Evolutionary conservation across 2,113 vertebrate species (phyloP), one percentile per base, ranked within the genome.

Genomic region (Prietella phreatophila): DNA sequence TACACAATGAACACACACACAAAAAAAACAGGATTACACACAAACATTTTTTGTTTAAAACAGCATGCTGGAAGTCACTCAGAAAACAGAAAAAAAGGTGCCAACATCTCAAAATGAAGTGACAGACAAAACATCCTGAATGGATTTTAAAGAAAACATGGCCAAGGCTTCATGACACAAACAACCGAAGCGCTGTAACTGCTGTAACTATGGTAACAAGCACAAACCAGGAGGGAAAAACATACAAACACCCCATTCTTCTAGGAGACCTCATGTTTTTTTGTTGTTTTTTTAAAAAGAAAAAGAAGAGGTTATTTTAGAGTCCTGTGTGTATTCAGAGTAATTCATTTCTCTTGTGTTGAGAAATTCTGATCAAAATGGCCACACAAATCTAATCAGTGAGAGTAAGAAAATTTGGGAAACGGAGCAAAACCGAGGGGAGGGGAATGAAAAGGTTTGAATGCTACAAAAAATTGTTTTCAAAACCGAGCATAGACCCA

Each of bases 401-500:
- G n/a, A 63, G 63, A 25, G 3, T 14, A 76, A 9, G 11, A 17
- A 73, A 19, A n/a, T 36, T 0, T 22, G 53, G 30, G 25, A n/a
- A 27, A 47, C 33, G 47, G 47, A 61, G 20, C 20, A 25, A 67
- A 61, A 65, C 1, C 13, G 53, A 5, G 36, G 36, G 6, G 55
- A 5, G 6, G 8, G 5, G 5, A 25, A 50, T 50, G 33, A 47
- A 75, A 42, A 76, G 11, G 30, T n/a, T 33, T 27, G 25, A 86
- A 80, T 36, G 27, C 47, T 58, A 65, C 4, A 76, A 30, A 33
- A 7, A 14, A 7, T 53, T 0, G 8, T 56, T 80, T 10, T 5
- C 15, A 78, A 75, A 61, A 61, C 71, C 42, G 53, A 87, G 36
- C 53, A 42, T 53, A 87, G 56, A 82, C 61, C 86, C 56, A 87